Conservation (phyloP, 2,888 invertebrate species). For the Drosophila kuntzei region DNA sequence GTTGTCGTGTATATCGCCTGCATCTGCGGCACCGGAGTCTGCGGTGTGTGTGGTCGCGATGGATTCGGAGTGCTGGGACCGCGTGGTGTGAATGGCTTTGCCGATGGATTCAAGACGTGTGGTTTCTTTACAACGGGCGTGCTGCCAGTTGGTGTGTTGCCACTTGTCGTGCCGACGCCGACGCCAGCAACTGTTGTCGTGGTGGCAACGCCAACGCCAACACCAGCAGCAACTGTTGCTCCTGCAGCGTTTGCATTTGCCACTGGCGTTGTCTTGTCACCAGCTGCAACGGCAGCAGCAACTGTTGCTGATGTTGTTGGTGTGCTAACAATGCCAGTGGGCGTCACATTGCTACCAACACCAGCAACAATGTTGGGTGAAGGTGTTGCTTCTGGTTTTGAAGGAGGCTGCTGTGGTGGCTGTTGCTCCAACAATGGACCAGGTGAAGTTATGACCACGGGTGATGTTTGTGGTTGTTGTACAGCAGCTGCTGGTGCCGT, state of each 20-base stretch:
- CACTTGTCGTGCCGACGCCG: slow-evolving; percentile 29
- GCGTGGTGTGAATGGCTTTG: slow-evolving; percentile 94
- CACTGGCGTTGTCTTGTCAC: slow-evolving; percentile 24
- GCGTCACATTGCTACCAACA: slow-evolving; percentile 49
- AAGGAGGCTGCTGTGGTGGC: slow-evolving; percentile 47
- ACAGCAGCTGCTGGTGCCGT: slow-evolving; percentile 49
- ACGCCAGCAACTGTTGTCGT: slow-evolving; percentile 22
- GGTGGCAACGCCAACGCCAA: slow-evolving; percentile 8
- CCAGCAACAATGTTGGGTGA: slow-evolving; percentile 44
- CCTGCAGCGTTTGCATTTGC: slow-evolving; percentile 1
- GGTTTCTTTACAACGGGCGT: slow-evolving; percentile 86
- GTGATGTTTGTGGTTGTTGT: slow-evolving; percentile 77
- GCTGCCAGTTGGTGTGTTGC: slow-evolving; percentile 58
- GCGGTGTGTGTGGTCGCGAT: slow-evolving; percentile 93
- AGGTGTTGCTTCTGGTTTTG: slow-evolving; percentile 61
- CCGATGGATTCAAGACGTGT: slow-evolving; percentile 94
- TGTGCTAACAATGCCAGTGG: slow-evolving; percentile 63
- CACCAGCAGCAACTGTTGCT: slow-evolving; percentile 15
- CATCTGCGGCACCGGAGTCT: slow-evolving; percentile 88
- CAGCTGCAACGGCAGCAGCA: slow-evolving; percentile 28
- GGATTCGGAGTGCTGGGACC: slow-evolving; percentile 88
- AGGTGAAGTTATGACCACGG: slow-evolving; percentile 71
- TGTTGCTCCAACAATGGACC: slow-evolving; percentile 66
- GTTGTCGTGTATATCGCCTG: slow-evolving; percentile 83
- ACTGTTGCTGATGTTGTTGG: slow-evolving; percentile 44